Evolutionary conservation across 2,797 vertebrate species (phyloP).

Genomic region (Phoeniculus purpureus): DNA sequence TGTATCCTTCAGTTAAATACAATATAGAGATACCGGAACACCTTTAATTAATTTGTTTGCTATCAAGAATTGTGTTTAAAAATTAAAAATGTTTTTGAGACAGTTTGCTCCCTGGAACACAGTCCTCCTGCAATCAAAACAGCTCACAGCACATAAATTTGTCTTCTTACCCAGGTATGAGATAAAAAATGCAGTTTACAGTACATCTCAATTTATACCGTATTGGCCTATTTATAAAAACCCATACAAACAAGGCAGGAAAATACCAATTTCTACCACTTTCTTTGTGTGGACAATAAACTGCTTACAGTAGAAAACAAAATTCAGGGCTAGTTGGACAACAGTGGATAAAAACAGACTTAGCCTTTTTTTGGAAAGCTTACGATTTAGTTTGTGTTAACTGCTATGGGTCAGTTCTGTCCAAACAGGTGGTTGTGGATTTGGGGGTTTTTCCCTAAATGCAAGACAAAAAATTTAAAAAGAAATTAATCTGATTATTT

Average conservation of each 20-base stretch:
- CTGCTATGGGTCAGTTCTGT: conserved; percentile 25
- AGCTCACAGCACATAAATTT: conserved; percentile 40
- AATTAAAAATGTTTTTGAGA: conserved; percentile 68
- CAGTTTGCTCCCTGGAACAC: conserved; percentile 70
- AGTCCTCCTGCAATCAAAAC: conserved; percentile 66
- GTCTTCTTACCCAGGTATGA: conserved; percentile 68
- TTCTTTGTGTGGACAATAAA: conserved; percentile 51
- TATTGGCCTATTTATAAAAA: conserved; percentile 64
- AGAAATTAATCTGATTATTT: neutral
- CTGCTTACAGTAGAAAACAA: conserved; percentile 67
- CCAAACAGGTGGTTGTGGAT: neutral
- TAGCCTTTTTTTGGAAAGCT: conserved; percentile 27
- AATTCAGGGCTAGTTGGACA: conserved; percentile 42
- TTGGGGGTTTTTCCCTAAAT: conserved; percentile 6
- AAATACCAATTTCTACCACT: conserved; percentile 55
- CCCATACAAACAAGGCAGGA: conserved; percentile 58
- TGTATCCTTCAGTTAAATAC: conserved; percentile 76
- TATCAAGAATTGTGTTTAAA: conserved; percentile 68
- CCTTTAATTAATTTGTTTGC: conserved; percentile 67
- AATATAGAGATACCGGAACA: conserved; percentile 72
- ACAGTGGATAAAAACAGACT: conserved; percentile 47
- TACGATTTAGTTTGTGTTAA: conserved; percentile 42
- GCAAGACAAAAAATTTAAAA: neutral
- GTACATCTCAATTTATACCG: conserved; percentile 70
- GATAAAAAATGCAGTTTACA: conserved; percentile 76